phyloP scores from a whole-genome alignment of 2,888 invertebrate species.

The Brachyopa scutellaris region DNA sequence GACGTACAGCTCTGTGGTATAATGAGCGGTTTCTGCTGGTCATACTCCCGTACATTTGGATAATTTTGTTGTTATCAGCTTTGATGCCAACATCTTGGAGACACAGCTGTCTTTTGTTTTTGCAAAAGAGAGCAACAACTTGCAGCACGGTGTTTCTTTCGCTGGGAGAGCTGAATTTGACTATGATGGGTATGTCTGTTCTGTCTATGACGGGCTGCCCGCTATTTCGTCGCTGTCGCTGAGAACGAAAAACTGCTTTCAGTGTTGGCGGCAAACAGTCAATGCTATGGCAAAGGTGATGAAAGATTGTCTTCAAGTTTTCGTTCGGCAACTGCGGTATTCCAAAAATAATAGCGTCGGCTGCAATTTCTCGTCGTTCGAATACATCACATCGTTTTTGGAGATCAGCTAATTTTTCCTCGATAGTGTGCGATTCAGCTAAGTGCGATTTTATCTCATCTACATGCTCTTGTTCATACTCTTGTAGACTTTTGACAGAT shows the following conservation, averaged over 20 bases:
- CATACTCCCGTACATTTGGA: not conserved
- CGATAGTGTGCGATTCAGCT: constrained; percentile 16
- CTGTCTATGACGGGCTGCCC: not conserved
- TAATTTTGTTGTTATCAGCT: not conserved
- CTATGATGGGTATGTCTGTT: not conserved
- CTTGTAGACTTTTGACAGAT: not conserved
- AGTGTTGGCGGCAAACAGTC: not conserved
- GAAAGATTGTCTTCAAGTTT: not conserved
- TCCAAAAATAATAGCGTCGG: constrained; percentile 1
- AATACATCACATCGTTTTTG: no score
- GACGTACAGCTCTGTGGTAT: not conserved
- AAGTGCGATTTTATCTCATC: not conserved
- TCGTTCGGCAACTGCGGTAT: not conserved
- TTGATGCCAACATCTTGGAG: not conserved
- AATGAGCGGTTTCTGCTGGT: constrained; percentile 4
- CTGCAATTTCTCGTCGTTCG: constrained; percentile 9
- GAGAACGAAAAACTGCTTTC: not conserved
- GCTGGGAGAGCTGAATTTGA: not conserved
- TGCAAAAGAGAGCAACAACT: constrained; percentile 5
- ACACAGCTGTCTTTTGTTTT: not conserved
- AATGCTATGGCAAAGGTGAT: no score
- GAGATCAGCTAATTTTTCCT: no score
- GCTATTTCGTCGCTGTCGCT: not conserved
- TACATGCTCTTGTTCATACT: no score
- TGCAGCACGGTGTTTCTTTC: constrained; percentile 1